A percentile compares a stretch with the other conserved stretches of the same genome.
Evolutionary conservation across 2,113 vertebrate genomes (phyloP).

Genomic region (Steatornis caripensis): DNA sequence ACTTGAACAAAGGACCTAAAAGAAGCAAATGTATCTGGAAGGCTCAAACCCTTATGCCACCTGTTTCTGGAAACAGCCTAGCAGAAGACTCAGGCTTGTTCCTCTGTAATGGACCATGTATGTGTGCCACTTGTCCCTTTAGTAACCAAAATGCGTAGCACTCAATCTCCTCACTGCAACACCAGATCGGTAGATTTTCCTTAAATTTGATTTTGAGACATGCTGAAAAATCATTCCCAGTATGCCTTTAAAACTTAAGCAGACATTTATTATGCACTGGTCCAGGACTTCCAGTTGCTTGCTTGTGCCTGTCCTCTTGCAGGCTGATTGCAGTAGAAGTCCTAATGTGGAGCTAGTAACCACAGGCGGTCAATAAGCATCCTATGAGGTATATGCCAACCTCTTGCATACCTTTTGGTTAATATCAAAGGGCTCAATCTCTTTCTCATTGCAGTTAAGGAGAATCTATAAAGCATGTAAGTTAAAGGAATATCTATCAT

Average conservation of each 20-base stretch:
- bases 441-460: background rate
- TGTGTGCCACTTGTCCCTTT: background rate
- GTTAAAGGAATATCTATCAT: background rate
- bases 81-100: background rate
- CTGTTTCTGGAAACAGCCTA: background rate
- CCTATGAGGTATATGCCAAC: background rate
- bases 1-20: background rate
- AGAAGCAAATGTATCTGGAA: background rate
- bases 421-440: background rate
- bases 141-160: background rate
- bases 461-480: background rate
- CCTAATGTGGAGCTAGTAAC: background rate
- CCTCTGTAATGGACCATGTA: background rate
- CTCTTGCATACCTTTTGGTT: background rate
- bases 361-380: background rate
- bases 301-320: background rate
- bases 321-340: background rate
- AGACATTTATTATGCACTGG: background rate
- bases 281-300: background rate
- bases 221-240: background rate
- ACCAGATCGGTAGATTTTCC: background rate
- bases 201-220: background rate
- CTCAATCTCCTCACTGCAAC: background rate
- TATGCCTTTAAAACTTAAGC: background rate
- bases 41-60: background rate